Conservation (phyloP, 2,113 vertebrate species). For the Miniopterus natalensis region DNA sequence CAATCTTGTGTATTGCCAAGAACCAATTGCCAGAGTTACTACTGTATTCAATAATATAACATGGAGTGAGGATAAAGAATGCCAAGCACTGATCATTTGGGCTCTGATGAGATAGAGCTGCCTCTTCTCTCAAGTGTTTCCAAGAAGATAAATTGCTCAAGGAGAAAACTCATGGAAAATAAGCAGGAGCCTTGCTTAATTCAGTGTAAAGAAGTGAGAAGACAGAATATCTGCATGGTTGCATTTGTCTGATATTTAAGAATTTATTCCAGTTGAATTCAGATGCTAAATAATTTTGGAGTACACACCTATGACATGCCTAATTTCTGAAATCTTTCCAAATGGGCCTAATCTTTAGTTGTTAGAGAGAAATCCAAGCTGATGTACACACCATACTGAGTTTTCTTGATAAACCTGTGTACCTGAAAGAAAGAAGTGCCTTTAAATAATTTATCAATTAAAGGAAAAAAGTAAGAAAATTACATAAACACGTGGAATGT, state of each 20-base stretch:
- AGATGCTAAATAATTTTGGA: constrained; percentile 27
- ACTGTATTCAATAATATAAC: background rate
- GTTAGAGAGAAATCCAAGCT: constrained; percentile 78
- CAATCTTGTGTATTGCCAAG: background rate
- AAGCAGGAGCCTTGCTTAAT: background rate
- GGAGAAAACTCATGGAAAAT: background rate
- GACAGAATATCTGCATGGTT: background rate
- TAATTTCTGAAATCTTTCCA: constrained; percentile 68
- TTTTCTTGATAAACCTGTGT: constrained; percentile 73
- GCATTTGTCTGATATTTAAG: background rate
- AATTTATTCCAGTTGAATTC: constrained; percentile 27
- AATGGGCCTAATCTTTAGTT: constrained; percentile 76
- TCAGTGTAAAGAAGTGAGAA: background rate
- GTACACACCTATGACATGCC: background rate
- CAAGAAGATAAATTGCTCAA: constrained; percentile 38
- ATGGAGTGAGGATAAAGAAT: background rate
- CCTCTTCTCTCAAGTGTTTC: constrained; percentile 22
- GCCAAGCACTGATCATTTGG: background rate
- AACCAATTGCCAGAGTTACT: background rate
- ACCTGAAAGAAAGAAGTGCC: constrained; percentile 72
- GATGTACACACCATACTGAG: constrained; percentile 40
- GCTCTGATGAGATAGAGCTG: background rate
- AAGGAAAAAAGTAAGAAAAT: constrained; percentile 67
- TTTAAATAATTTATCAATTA: constrained; percentile 76
- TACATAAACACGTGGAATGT: background rate